A percentile compares a stretch with the other conserved stretches of the same genome.
Evolutionary conservation across 2,113 vertebrate species (phyloP).

Genomic region (Condylura cristata): DNA sequence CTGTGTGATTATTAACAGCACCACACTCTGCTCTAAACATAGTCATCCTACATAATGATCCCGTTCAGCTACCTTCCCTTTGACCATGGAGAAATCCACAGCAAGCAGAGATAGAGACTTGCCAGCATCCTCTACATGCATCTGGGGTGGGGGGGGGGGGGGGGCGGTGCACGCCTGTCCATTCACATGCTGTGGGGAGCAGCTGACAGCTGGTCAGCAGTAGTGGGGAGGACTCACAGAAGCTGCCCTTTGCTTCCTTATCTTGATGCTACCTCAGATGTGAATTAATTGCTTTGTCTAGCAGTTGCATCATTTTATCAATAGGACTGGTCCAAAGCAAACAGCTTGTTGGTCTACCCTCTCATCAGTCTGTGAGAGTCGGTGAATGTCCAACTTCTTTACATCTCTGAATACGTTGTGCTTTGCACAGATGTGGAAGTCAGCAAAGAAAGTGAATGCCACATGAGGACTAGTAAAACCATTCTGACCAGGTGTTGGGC

Average conservation of each 20-base stretch:
- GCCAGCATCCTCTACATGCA: background rate
- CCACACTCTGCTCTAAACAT: constrained; percentile 13
- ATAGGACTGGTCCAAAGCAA: background rate
- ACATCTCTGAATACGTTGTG: background rate
- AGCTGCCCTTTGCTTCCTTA: background rate
- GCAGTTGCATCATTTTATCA: background rate
- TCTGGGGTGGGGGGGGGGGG: background rate
- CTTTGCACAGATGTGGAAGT: background rate
- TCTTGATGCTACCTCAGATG: constrained; percentile 14
- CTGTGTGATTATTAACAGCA: background rate
- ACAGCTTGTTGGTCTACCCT: background rate
- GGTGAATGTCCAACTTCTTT: background rate
- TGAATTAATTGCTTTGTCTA: background rate
- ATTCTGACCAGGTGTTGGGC: background rate
- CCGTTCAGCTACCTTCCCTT: background rate
- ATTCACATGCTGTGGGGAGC: background rate
- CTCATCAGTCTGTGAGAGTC: background rate
- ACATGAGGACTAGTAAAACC: background rate
- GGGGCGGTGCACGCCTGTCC: background rate
- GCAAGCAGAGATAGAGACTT: background rate
- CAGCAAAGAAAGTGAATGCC: background rate
- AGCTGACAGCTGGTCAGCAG: background rate
- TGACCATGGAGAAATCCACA: background rate
- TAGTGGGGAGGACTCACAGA: background rate
- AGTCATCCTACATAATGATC: background rate